Evolutionary conservation across 2,113 vertebrate species (phyloP).

Genomic region (Ginglymostoma cirratum): DNA sequence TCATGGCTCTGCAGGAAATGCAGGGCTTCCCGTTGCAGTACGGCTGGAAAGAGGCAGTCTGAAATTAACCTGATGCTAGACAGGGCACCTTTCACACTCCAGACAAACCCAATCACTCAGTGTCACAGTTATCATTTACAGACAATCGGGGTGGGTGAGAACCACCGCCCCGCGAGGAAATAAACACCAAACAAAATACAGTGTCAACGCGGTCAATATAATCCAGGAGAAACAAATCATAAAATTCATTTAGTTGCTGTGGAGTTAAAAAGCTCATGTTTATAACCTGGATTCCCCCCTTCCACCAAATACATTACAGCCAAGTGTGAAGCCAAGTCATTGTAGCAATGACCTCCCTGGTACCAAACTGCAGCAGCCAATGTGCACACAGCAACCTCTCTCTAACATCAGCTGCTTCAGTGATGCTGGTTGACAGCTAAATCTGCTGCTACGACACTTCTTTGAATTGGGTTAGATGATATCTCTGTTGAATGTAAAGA

Average conservation of each 20-base stretch:
- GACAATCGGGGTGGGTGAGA: too few species aligned
- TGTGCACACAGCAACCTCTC: neutral
- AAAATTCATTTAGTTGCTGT: neutral
- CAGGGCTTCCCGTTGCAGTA: conserved; percentile 62
- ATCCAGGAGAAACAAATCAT: neutral
- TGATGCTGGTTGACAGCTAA: neutral
- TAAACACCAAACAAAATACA: neutral
- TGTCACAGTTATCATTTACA: too few species aligned
- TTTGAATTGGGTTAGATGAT: neutral
- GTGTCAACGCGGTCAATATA: neutral
- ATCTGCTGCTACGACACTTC: neutral
- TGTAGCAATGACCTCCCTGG: neutral
- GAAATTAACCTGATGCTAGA: neutral
- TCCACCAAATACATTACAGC: neutral
- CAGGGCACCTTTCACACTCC: neutral
- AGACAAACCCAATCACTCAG: neutral
- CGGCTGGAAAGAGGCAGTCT: conserved; percentile 45
- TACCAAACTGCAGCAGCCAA: neutral
- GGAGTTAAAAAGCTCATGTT: neutral
- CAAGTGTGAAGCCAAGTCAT: neutral
- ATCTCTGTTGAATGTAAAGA: neutral
- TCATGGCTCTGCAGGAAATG: conserved; percentile 58
- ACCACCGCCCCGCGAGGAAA: too few species aligned
- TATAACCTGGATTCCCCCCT: neutral
- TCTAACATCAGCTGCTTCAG: neutral